Evolutionary conservation across 1,140 invertebrate species (phyloP), one percentile per base, ranked within the genome.

Genomic region (Matsumurasca onukii): DNA sequence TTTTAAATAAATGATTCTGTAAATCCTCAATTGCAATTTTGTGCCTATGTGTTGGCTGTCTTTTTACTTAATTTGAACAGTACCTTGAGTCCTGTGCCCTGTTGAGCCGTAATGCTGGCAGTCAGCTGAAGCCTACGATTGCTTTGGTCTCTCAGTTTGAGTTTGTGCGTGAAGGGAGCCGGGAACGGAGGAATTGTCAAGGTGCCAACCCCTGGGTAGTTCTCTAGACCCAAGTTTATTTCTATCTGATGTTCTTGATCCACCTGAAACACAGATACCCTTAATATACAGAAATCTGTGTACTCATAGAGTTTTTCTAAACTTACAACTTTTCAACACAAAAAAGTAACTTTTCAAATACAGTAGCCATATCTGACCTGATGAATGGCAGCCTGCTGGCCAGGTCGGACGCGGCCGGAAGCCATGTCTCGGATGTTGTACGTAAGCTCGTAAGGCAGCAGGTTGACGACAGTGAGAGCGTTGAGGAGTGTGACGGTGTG

Each of bases 401-500:
- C 76, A 61, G 91, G 83, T 74, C 83, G 80, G 12, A 94, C 85
- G 71, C 85, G 80, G 0, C 88, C 78, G 0, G 74, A 81, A 5
- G 76, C 76, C 17, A 65, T 45, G 25, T 74, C 72, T 39, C 69
- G 71, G 1, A 75, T 65, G 3, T 52, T 83, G 76, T 85, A 92
- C 55, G 85, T 80, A 55, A 93, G 74, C 76, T 92, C 91, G 68
- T 90, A 83, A 2, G 91, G 90, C 66, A 94, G 80, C 72, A 93
- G 79, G 85, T 91, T 93, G 30, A 86, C 85, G 76, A 98, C 75
- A 20, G 89, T 89, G 0, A 98, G 81, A 0, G 93, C 93, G 29
- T 95, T 91, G 67, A 94, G 78, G 25, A 99, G 79, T 3, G 86
- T 88, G 63, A 98, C 89, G 5, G 88, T 88, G 78, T 98, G 96